Evolutionary conservation across 2,113 vertebrate genomes (phyloP).

Genomic region (Myrmecobius fasciatus): DNA sequence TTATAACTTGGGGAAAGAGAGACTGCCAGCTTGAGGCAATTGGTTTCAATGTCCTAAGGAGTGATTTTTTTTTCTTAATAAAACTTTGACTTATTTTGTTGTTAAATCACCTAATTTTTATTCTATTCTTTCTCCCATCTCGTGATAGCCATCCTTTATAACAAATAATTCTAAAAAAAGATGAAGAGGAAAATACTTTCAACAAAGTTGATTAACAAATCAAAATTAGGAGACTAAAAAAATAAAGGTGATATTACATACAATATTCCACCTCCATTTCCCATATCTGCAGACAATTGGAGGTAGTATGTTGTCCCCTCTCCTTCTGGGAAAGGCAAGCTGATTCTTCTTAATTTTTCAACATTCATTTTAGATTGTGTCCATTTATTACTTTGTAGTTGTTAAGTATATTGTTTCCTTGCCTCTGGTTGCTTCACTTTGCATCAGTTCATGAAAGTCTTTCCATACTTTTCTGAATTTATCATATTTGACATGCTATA

Average conservation of each 20-base stretch:
- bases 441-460: too few relatives aligned
- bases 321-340: too few relatives aligned
- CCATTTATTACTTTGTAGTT: too few relatives aligned
- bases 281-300: neutral
- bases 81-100: neutral
- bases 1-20: neutral
- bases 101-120: neutral
- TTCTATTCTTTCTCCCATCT: neutral
- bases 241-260: neutral
- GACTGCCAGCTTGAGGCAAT: neutral
- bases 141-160: neutral
- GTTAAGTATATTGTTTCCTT: too few relatives aligned
- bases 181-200: neutral
- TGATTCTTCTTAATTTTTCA: too few relatives aligned
- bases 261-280: neutral
- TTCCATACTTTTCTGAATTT: too few relatives aligned
- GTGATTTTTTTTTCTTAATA: neutral
- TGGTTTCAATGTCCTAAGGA: neutral
- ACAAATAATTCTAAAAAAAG: neutral
- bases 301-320: neutral
- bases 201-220: neutral
- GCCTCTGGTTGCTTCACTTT: too few relatives aligned
- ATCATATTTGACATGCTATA: too few relatives aligned
- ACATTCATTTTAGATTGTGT: too few relatives aligned
- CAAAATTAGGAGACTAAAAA: neutral